These are phyloP conservation scores for Copidosoma floridanum DNA, from an alignment of 1,140 invertebrate species.

Conservation along the genomic window DNA sequence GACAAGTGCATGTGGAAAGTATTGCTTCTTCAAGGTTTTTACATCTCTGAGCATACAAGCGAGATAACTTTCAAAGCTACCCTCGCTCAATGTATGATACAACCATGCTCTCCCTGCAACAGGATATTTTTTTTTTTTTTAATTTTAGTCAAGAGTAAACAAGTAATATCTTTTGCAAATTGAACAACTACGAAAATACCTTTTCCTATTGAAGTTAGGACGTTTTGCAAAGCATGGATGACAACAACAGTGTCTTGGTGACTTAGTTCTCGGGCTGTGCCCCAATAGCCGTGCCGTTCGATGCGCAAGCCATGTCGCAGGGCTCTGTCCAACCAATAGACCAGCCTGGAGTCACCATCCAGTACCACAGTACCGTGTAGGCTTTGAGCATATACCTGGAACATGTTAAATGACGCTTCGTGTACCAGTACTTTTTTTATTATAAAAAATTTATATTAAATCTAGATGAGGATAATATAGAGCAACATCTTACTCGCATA, in stretches of 20 bases:
- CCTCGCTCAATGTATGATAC: slow-evolving; percentile 56
- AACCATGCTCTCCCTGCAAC: slow-evolving; percentile 56
- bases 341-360: slow-evolving; percentile 55
- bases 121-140: neutral
- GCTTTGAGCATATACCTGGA: slow-evolving; percentile 53
- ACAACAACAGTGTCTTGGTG: slow-evolving; percentile 57
- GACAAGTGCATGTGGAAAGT: slow-evolving; percentile 53
- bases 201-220: slow-evolving; percentile 56
- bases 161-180: neutral
- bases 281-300: slow-evolving; percentile 60
- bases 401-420: neutral
- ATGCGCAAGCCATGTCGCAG: slow-evolving; percentile 52
- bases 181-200: slow-evolving; percentile 35
- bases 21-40: slow-evolving; percentile 51
- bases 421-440: neutral
- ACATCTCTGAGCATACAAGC: slow-evolving; percentile 52
- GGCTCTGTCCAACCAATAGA: slow-evolving; percentile 55
- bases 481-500: no score
- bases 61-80: slow-evolving; percentile 56
- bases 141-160: no score
- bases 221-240: slow-evolving; percentile 53
- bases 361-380: slow-evolving; percentile 53
- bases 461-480: no score
- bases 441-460: neutral
- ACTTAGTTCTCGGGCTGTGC: slow-evolving; percentile 58